A percentile compares a stretch with the other conserved stretches of the same genome.
phyloP scores from a whole-genome alignment of 2,888 invertebrate species.

The Eurytoma californica region DNA sequence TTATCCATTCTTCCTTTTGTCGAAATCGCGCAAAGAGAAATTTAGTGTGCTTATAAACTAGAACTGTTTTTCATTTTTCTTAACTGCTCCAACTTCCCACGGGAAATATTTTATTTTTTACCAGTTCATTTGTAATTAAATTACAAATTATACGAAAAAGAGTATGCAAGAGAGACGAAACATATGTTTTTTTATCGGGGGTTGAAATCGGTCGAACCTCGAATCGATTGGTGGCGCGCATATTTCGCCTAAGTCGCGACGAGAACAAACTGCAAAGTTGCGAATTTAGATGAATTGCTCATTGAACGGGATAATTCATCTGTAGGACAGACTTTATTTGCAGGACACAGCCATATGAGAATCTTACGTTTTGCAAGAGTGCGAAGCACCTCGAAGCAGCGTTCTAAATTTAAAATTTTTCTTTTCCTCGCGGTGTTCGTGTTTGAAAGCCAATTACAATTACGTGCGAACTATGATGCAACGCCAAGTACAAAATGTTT shows the following conservation, averaged over 20 bases:
- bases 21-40: conserved; percentile 55
- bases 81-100: neutral
- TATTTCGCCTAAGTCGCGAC: conserved; percentile 36
- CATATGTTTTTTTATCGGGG: neutral
- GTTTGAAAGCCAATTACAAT: too few relatives aligned
- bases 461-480: neutral
- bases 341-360: conserved; percentile 55
- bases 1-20: conserved; percentile 32
- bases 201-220: conserved; percentile 40
- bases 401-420: conserved; percentile 49
- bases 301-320: conserved; percentile 52
- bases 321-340: conserved; percentile 56
- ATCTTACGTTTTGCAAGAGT: conserved; percentile 56
- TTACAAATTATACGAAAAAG: conserved; percentile 42
- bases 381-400: conserved; percentile 49
- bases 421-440: neutral
- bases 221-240: conserved; percentile 25
- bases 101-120: conserved; percentile 34
- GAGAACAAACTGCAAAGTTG: conserved; percentile 54
- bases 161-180: conserved; percentile 31
- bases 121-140: conserved; percentile 13
- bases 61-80: conserved; percentile 23
- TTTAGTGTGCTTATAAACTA: conserved; percentile 41
- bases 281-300: conserved; percentile 53
- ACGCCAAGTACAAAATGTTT: conserved; percentile 23